Evolutionary conservation across 23 tunicate genomes (phyloP), one percentile per base, ranked within the genome.

Genomic region (Phallusia fumigata): DNA sequence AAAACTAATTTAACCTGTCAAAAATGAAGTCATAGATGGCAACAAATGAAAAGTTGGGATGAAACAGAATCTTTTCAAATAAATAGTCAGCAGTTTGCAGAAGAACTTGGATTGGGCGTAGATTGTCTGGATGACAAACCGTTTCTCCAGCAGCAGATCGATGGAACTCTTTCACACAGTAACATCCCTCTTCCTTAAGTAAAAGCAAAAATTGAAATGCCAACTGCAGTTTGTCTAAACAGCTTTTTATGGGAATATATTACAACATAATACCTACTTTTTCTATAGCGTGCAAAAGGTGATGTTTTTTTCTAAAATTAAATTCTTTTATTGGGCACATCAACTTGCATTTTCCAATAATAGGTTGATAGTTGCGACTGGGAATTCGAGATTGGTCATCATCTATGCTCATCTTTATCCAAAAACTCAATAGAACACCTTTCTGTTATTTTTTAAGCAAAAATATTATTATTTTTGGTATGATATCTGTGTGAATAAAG

Each of bases 111-210:
- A 82, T 76, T 34, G 97, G 91, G 26, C 97, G 77, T 12, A 93
- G 76, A 81, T 36, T 45, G 31, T 81, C 64, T 0, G 88, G 81
- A 31, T 87, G 83, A 84, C 79, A 45, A 69, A 93, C 79, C 31
- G 51, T 81, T 50, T 93, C 97, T 24, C 97, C 97, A 19, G 97
- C 97, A 53, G 97, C 97, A 19, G 97, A 93, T 32, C 97, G 80
- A n/a, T 76, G 89, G 52, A 93, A 93, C 72, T 88, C 93, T 79
- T 93, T 93, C 30, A 93, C 90, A 69, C 97, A 93, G 35, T 36
- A 16, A 45, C 40, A 74, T 0, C 34, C 47, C 21, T 76, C 79
- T 33, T 32, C 76, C 91, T 88, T 32, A 32, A 81, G 19, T 40
- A 40, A 40, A 40, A 40, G 10, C n/a, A n/a, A n/a, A n/a, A n/a